These are phyloP conservation scores for Nomia melanderi DNA, from an alignment of 1,140 invertebrate genomes.

Conservation along the genomic window DNA sequence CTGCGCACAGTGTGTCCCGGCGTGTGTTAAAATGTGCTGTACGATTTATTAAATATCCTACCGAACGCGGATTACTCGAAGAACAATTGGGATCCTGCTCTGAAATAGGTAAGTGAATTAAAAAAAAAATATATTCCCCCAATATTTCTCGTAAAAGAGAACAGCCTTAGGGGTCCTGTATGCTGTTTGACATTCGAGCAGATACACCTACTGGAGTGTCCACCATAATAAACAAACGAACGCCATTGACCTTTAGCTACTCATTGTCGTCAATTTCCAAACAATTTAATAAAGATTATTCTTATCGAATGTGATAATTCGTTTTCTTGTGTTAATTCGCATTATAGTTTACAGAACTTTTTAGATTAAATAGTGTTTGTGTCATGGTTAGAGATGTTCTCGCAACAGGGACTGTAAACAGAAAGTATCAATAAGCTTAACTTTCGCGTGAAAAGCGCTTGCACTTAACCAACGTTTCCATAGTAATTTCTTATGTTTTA, in stretches of 20 bases:
- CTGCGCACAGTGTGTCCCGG: conserved; percentile 52
- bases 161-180: neutral
- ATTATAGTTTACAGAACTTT: neutral
- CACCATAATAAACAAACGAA: conserved; percentile 63
- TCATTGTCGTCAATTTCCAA: conserved; percentile 39
- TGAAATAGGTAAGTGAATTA: conserved; percentile 31
- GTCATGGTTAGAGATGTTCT: neutral
- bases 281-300: neutral
- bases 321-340: neutral
- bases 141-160: conserved; percentile 18
- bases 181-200: conserved; percentile 38
- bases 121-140: conserved; percentile 5
- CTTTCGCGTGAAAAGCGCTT: neutral
- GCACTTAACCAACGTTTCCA: neutral
- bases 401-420: conserved; percentile 3
- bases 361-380: neutral
- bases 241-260: conserved; percentile 56
- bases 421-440: neutral
- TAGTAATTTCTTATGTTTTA: neutral
- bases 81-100: conserved; percentile 26
- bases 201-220: conserved; percentile 22
- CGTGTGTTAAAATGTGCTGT: conserved; percentile 56
- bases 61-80: conserved; percentile 59
- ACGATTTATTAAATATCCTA: conserved; percentile 18
- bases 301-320: neutral